Base-by-base conservation (phyloP, 2,113 vertebrate genomes). In the Ophthalmolycus amberensis region DNA sequence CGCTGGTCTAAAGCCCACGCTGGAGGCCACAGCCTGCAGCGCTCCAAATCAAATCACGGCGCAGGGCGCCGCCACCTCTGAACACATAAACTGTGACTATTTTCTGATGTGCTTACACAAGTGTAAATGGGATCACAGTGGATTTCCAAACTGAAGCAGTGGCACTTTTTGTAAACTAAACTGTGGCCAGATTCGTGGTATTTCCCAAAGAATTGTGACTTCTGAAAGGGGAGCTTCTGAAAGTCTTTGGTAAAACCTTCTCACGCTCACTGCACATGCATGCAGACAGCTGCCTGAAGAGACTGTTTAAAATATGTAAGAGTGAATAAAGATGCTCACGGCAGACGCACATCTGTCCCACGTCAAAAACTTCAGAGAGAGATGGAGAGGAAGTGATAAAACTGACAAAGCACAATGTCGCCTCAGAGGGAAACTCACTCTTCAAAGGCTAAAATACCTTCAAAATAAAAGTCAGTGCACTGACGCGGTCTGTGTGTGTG, bases 111-210 rank as follows among this genome's bases (percentile, higher is more conserved):
- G 37, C 32, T 65, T 1, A 25, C 52, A 18, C 64, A 25, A 18
- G 38, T 29, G 60, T 42, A 59, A 71, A 8, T 62, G 60, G 68
- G 78, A 87, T 85, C 65, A 80, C 7, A 3, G 65, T 15, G 63
- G 71, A 74, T 76, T 80, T 84, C 25, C 42, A 73, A 9, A 0
- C 16, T 44, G 25, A 32, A 50, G 54, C 71, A 22, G 5, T 42
- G 9, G 42, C 48, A 18, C 12, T 68, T 38, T 75, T n/a, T 71
- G 68, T 64, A 22, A 70, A 67, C 44, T 46, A 16, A 50, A 79
- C 50, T 4, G 46, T 25, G 60, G 67, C 9, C 69, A 44, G 73
- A 42, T 29, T 46, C 58, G 59, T 34, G 69, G 34, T 18, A 0
- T 52, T 62, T 69, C 32, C 27, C 9, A 44, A 20, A 1, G 56